Base-by-base conservation (phyloP, 2,797 vertebrate genomes). In the Cheirogaleus major region DNA sequence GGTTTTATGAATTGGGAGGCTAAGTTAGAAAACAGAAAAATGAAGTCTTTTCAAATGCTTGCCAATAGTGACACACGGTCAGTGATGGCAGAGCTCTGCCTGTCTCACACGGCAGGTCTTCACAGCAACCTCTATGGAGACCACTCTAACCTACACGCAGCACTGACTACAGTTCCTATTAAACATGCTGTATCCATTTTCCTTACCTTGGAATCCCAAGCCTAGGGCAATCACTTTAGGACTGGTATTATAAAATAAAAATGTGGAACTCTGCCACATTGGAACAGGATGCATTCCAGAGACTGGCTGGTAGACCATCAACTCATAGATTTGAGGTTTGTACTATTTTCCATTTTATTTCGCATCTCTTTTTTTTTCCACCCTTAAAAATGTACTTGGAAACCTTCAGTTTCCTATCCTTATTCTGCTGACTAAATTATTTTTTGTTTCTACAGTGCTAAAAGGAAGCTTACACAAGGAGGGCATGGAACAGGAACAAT, bases 1-100 rank as follows among this genome's bases (percentile, higher is more conserved):
- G 43, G 80, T 69, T 97, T 96, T 96, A 88, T 91, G 59, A 73
- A 80, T 73, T 76, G 83, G 85, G 65, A 96, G 89, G 72, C 85
- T 69, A 45, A 91, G 48, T 85, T 85, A 80, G 80, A 94, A 84
- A 91, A 91, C 72, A 38, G 7, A 70, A 75, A 79, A 94, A 81
- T 27, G 18, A 61, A 89, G 17, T n/a, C 59, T 85, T 87, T 86
- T 89, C 82, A 70, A 43, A 85, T 57, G 48, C 67, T 91, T 81
- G 43, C 79, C 91, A 80, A 79, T 2, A 55, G 45, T 27, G 14
- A 35, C 55, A 45, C 30, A 50, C 48, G 25, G 59, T 69, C 70
- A n/a, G 22, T 50, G 57, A 23, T 35, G 11, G 82, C 35, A 35
- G 45, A 65, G 38, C 55, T 41, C 50, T 57, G 27, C 59, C 59